Percentiles rank a stretch among this genome's conserved stretches.
Conservation (phyloP, 2,888 invertebrate genomes). For the Ariolimax columbianus region DNA sequence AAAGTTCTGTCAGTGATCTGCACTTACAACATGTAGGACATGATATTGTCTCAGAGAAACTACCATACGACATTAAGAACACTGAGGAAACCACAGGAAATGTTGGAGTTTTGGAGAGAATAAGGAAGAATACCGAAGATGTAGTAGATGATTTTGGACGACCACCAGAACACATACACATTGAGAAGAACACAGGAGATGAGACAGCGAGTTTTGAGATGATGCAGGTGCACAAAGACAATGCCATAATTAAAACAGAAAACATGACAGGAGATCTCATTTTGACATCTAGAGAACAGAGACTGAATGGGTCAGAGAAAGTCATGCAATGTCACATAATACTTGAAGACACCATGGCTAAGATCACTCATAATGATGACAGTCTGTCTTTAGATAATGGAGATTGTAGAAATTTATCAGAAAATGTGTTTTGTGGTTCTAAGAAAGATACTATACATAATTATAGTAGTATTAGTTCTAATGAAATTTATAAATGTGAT, state of each 20-base stretch:
- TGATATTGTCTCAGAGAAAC: constrained; percentile 4
- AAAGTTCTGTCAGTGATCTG: neutral
- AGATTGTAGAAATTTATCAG: neutral
- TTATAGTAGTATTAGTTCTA: neutral
- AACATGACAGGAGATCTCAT: neutral
- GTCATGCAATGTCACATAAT: too few species aligned
- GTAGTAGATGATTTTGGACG: neutral
- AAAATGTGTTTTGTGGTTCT: neutral
- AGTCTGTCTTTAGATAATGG: neutral
- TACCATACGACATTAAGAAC: neutral
- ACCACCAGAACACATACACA: neutral
- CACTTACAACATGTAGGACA: neutral
- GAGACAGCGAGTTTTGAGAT: neutral
- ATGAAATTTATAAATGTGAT: neutral
- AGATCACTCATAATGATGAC: neutral
- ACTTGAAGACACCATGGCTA: too few species aligned
- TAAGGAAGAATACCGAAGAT: neutral
- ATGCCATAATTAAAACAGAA: neutral
- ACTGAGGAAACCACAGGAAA: too few species aligned
- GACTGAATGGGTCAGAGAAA: too few species aligned
- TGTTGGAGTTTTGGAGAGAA: too few species aligned
- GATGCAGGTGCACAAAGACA: neutral
- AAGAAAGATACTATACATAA: neutral
- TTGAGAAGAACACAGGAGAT: neutral
- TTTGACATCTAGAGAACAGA: neutral